These are phyloP conservation scores for Tragelaphus buxtoni DNA, from an alignment of 2,113 vertebrate genomes.

Conservation along the genomic window DNA sequence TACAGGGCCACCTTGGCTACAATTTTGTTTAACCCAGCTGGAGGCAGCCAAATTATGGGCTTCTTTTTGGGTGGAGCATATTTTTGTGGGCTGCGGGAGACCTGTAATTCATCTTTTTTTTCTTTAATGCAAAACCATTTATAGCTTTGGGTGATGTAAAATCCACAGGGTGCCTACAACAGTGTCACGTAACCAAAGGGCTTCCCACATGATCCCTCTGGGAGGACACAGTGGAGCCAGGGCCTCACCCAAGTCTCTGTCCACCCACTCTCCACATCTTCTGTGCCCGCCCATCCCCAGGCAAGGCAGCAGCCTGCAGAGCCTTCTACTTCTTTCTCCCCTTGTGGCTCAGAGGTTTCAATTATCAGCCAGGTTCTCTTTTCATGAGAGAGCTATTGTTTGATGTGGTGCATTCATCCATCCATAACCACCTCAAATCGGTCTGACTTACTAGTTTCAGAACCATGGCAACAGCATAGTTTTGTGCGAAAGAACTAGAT, in stretches of 20 bases:
- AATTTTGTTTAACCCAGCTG: slow-evolving; percentile 67
- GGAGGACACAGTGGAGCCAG: slow-evolving; percentile 62
- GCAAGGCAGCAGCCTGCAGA: neutral
- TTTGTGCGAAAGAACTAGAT: neutral
- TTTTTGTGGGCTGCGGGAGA: slow-evolving; percentile 69
- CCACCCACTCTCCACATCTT: neutral
- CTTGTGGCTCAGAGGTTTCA: slow-evolving; percentile 34
- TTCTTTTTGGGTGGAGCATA: slow-evolving; percentile 72
- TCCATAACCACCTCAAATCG: slow-evolving; percentile 21
- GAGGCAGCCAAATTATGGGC: slow-evolving; percentile 70
- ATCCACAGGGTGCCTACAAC: slow-evolving; percentile 50
- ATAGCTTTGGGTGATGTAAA: slow-evolving; percentile 69
- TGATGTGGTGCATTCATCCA: slow-evolving; percentile 41
- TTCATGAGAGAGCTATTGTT: slow-evolving; percentile 56
- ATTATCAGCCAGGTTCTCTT: slow-evolving; percentile 51
- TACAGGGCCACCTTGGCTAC: slow-evolving; percentile 49
- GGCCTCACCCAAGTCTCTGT: slow-evolving; percentile 18
- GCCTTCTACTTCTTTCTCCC: neutral
- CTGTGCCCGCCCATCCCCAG: neutral
- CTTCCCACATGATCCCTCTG: slow-evolving; percentile 42
- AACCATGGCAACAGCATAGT: slow-evolving; percentile 50
- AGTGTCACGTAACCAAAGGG: slow-evolving; percentile 41
- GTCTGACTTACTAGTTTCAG: slow-evolving; percentile 20
- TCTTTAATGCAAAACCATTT: slow-evolving; percentile 66
- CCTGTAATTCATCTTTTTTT: slow-evolving; percentile 65